A percentile compares a stretch with the other conserved stretches of the same genome.
phyloP scores from a whole-genome alignment of 2,113 vertebrate species.

The Phaethornis superciliosus region DNA sequence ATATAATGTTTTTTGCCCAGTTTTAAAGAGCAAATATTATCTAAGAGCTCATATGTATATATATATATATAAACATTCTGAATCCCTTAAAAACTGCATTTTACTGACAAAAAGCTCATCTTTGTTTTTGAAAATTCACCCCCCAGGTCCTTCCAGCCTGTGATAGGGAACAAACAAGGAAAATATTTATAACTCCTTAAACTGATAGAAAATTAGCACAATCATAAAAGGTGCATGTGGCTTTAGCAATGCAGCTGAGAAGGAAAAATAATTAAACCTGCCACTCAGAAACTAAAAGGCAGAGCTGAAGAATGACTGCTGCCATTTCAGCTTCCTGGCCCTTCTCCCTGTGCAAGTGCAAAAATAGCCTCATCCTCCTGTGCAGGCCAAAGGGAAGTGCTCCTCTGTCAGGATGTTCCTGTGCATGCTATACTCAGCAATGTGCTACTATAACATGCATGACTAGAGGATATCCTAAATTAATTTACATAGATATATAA shows the following conservation, averaged over 20 bases:
- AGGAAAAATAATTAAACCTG: constrained; percentile 9
- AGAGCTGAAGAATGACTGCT: constrained; percentile 14
- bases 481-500: constrained; percentile 62
- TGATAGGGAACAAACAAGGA: constrained; percentile 42
- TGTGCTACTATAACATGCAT: not conserved
- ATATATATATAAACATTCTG: not conserved
- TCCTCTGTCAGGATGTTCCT: not conserved
- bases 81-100: not conserved
- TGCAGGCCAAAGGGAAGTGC: not conserved
- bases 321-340: not conserved
- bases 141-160: not conserved
- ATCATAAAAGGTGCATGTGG: constrained; percentile 46
- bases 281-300: constrained; percentile 38
- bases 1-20: not conserved
- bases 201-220: constrained; percentile 73
- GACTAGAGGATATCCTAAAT: constrained; percentile 56
- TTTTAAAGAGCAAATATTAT: constrained; percentile 46
- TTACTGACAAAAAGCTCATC: constrained; percentile 39
- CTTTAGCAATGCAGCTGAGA: constrained; percentile 54
- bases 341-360: not conserved
- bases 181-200: constrained; percentile 54
- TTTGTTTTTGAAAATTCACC: constrained; percentile 5
- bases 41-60: not conserved
- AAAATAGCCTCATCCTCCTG: not conserved
- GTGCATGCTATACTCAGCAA: not conserved